phyloP scores from a whole-genome alignment of 2,113 vertebrate species.

The Riparia riparia region DNA sequence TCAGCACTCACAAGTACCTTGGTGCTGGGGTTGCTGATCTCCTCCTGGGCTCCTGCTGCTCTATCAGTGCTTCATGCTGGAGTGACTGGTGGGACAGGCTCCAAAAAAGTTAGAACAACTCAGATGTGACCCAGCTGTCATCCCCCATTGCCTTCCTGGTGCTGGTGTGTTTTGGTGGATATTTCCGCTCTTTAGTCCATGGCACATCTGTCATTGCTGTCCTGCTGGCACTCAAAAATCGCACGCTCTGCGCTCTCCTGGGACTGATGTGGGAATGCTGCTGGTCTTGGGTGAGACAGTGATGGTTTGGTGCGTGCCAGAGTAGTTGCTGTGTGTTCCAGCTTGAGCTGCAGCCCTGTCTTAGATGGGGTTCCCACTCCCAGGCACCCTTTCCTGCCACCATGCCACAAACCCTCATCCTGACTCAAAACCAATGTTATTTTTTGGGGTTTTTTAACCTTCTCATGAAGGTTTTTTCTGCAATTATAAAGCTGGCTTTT shows the following conservation, averaged over 20 bases:
- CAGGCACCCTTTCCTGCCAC: background rate
- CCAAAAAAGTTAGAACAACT: background rate
- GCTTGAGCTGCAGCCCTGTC: background rate
- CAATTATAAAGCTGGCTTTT: background rate
- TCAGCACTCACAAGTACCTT: background rate
- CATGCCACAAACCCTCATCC: background rate
- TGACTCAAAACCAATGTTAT: background rate
- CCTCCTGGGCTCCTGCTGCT: background rate
- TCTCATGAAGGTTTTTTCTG: background rate
- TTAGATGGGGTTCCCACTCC: background rate
- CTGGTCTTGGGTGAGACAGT: background rate
- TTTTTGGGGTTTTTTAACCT: background rate
- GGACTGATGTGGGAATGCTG: background rate
- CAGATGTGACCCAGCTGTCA: background rate
- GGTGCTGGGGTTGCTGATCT: background rate
- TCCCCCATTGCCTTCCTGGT: background rate
- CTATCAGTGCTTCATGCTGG: background rate
- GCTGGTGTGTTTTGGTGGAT: background rate
- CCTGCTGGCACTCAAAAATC: background rate
- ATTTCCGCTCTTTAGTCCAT: background rate
- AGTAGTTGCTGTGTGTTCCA: background rate
- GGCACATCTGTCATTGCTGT: fast-evolving
- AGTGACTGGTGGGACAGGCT: background rate
- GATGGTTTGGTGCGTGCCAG: background rate
- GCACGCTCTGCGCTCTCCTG: fast-evolving